Evolutionary conservation across 2,888 invertebrate genomes (phyloP).

Genomic region (Lissocephala sabroskyi): DNA sequence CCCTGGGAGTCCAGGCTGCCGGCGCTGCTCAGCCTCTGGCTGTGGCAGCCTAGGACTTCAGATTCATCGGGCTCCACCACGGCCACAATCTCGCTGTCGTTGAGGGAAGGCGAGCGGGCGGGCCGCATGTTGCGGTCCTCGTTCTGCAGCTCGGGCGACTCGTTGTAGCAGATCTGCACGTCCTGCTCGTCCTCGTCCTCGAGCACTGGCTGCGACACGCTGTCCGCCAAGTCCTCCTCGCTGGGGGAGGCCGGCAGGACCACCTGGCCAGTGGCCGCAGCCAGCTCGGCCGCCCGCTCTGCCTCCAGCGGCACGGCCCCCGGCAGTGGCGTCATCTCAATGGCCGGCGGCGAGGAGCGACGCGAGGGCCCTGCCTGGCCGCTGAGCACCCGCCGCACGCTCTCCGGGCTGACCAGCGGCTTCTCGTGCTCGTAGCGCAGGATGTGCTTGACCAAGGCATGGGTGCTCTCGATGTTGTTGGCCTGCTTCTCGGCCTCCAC

Average conservation of each 20-base stretch:
- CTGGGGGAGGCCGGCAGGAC: slow-evolving; percentile 12
- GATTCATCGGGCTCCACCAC: slow-evolving; percentile 31
- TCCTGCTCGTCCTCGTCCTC: slow-evolving; percentile 65
- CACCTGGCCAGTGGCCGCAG: slow-evolving; percentile 45
- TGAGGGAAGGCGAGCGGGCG: slow-evolving; percentile 42
- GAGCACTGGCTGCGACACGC: slow-evolving; percentile 41
- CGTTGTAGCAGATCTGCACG: slow-evolving; percentile 69
- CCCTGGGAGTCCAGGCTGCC: slow-evolving; percentile 69
- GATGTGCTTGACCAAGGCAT: slow-evolving; percentile 72
- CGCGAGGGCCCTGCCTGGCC: slow-evolving; percentile 5
- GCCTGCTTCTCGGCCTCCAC: slow-evolving; percentile 68
- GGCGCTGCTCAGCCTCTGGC: slow-evolving; percentile 56
- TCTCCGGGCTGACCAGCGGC: slow-evolving; percentile 70
- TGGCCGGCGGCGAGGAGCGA: slow-evolving; percentile 9
- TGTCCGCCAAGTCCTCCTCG: slow-evolving; percentile 37
- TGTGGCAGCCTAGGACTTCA: slow-evolving; percentile 25
- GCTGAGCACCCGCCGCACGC: slow-evolving; percentile 65
- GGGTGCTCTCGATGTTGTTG: slow-evolving; percentile 71
- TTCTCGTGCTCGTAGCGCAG: slow-evolving; percentile 69
- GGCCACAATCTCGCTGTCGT: slow-evolving; percentile 61
- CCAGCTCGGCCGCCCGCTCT: slow-evolving; percentile 34
- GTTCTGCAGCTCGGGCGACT: slow-evolving; percentile 66
- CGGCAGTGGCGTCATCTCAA: slow-evolving; percentile 46
- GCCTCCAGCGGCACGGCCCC: slow-evolving; percentile 47
- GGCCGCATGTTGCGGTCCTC: slow-evolving; percentile 64